Base-by-base conservation (phyloP, 2,888 invertebrate species). In the Melanostoma mellinum region DNA sequence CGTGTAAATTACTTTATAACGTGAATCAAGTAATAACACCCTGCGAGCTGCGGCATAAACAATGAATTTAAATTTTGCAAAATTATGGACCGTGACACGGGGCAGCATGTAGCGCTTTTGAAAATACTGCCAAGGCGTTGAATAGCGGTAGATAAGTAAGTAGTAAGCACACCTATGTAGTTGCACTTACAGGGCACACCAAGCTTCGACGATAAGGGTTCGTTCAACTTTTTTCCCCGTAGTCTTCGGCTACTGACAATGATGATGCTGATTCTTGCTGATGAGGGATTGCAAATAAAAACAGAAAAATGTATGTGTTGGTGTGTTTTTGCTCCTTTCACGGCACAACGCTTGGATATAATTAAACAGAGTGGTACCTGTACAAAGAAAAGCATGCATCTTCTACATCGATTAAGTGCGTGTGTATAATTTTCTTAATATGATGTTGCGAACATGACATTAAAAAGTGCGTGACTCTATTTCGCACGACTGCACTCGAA, bases 401-500 rank as follows among this genome's bases (percentile, higher is more conserved):
- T 61, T 40, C 58, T 71, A 71, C 84, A 74, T 78, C 73, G 71
- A 84, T 79, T 84, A 71, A 75, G 67, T 75, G 78, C 79, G 71
- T 78, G 71, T 69, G 79, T 84, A 79, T 84, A 84, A 84, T 84
- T 79, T 84, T 79, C 67, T 71, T 84, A 75, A 84, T 84, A 84
- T 84, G 60, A 84, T 75, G 79, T 84, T 84, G 84, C 79, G 79
- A 84, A 84, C 84, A 84, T 72, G 74, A 84, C 67, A 79, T 84
- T 84, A 84, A 75, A 82, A 84, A 84, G 74, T 84, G 84, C 84
- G 84, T 84, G 84, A 79, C 84, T 79, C 79, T 75, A 79, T 79
- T 84, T 84, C 79, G 78, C 82, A 58, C 82, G 68, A 73, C 52
- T 77, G 73, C 68, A 68, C 48, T 71, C 55, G 46, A 8, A 42